Conservation (phyloP, 2,888 invertebrate genomes). For the Hyposoter didymator region DNA sequence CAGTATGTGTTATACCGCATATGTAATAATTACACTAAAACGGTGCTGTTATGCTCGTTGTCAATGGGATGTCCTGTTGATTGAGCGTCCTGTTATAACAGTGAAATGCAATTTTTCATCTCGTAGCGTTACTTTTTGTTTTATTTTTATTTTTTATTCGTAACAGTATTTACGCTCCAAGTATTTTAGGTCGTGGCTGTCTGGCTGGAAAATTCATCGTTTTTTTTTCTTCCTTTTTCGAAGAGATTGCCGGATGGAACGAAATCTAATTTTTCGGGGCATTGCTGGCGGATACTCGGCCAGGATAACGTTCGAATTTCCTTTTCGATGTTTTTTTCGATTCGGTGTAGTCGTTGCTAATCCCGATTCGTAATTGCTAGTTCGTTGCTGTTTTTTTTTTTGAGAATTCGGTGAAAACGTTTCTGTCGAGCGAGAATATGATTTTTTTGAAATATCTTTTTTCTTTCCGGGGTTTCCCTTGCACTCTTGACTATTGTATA, state of each 20-base stretch:
- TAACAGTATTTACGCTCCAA: background rate
- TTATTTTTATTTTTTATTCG: background rate
- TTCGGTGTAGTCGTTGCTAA: background rate
- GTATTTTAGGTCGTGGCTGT: background rate
- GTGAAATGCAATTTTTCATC: background rate
- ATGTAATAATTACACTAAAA: slow-evolving; percentile 11
- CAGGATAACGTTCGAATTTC: too few relatives aligned
- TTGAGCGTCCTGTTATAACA: background rate
- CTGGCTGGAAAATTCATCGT: background rate
- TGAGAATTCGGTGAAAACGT: background rate
- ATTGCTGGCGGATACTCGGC: background rate
- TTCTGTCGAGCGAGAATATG: background rate
- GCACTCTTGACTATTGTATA: slow-evolving; percentile 2
- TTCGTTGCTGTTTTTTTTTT: background rate
- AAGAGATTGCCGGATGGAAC: background rate
- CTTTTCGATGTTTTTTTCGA: background rate
- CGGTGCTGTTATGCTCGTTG: slow-evolving; percentile 9
- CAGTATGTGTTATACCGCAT: background rate
- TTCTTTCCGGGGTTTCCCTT: background rate
- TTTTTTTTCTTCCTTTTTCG: background rate
- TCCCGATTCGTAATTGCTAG: background rate
- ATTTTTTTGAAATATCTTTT: background rate
- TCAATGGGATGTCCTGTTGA: background rate
- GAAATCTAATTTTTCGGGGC: background rate
- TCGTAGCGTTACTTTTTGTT: background rate